Conservation (phyloP, 37 sponge, comb jelly and placozoan genomes). For the Hexactinellida sp. region DNA sequence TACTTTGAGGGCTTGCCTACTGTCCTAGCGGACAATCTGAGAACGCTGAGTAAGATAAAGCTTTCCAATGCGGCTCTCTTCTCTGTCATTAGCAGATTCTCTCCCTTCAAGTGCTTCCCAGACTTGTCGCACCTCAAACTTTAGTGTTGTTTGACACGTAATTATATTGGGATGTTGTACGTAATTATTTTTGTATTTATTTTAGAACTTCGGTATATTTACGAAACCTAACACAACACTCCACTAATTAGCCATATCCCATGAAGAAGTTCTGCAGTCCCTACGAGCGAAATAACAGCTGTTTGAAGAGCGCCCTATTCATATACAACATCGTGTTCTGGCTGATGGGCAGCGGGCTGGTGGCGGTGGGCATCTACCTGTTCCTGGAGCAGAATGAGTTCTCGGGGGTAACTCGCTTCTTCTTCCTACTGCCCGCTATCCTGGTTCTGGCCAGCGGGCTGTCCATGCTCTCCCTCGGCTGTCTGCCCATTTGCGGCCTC, state of each 20-base stretch:
- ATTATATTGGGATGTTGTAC: neutral
- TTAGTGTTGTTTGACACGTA: neutral
- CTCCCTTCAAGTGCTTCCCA: neutral
- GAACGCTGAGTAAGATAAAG: neutral
- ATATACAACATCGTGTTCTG: neutral
- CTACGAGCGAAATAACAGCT: neutral
- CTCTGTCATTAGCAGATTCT: neutral
- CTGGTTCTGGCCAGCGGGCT: neutral
- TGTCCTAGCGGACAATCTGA: neutral
- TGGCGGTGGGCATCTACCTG: neutral
- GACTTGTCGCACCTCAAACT: neutral
- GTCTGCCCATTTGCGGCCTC: neutral
- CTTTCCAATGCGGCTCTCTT: neutral
- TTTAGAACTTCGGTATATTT: too few species aligned
- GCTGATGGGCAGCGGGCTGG: neutral
- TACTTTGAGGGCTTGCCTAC: neutral
- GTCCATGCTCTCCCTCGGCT: neutral
- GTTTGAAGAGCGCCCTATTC: neutral
- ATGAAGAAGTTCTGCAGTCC: neutral
- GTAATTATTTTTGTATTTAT: too few species aligned
- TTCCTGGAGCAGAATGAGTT: neutral
- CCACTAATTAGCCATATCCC: too few species aligned
- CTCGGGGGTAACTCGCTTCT: neutral
- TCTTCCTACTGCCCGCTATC: neutral
- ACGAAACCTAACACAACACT: too few species aligned